Evolutionary conservation across 2,888 invertebrate genomes (phyloP).

Genomic region (Pogonocherus hispidulus): DNA sequence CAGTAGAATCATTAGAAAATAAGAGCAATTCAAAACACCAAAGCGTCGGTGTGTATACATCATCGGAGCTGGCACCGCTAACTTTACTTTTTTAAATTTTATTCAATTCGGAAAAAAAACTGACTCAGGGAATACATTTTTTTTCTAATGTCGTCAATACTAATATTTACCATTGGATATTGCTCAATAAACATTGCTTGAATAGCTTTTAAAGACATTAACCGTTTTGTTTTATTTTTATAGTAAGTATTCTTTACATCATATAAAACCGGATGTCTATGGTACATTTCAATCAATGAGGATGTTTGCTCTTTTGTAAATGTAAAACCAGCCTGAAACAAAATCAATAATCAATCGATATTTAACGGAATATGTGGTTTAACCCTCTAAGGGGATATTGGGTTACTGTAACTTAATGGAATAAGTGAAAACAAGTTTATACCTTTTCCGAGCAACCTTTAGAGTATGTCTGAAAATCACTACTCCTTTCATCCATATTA

Average conservation of each 20-base stretch:
- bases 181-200: not conserved
- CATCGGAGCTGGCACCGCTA: not conserved
- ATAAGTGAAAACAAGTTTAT: too few relatives aligned
- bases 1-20: not conserved
- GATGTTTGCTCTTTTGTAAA: slow-evolving; percentile 1
- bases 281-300: not conserved
- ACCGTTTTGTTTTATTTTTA: not conserved
- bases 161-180: not conserved
- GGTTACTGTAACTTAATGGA: too few relatives aligned
- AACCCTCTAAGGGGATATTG: too few relatives aligned
- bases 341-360: too few relatives aligned
- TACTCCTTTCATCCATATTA: too few relatives aligned
- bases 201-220: not conserved
- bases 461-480: too few relatives aligned
- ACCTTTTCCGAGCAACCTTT: too few relatives aligned
- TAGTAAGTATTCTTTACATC: not conserved
- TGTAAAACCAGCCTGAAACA: not conserved
- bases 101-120: slow-evolving; percentile 5
- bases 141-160: not conserved
- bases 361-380: too few relatives aligned
- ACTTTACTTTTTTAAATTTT: slow-evolving; percentile 18
- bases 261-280: not conserved
- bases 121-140: not conserved
- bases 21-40: slow-evolving; percentile 7
- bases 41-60: slow-evolving; percentile 2